Evolutionary conservation across 2,797 vertebrate species (phyloP).

Genomic region (Chiloscyllium punctatum): DNA sequence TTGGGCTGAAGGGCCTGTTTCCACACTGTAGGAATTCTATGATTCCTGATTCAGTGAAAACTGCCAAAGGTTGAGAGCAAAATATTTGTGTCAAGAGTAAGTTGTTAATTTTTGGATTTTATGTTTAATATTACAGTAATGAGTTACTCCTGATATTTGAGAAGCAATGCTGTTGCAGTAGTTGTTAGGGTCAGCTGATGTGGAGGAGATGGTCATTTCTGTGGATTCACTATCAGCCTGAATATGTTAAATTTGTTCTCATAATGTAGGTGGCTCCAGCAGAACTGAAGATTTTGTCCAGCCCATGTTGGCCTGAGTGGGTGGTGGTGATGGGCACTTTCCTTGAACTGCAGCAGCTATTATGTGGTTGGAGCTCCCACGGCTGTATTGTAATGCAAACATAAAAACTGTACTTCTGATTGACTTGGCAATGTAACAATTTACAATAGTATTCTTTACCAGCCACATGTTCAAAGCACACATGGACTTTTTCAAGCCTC

Average conservation of each 20-base stretch:
- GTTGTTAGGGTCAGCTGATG: neutral
- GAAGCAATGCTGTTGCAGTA: neutral
- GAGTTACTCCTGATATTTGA: neutral
- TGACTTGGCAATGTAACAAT: neutral
- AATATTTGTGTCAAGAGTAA: neutral
- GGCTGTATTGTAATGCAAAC: neutral
- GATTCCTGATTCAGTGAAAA: too few relatives aligned
- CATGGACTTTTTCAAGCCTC: neutral
- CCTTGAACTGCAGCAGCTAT: neutral
- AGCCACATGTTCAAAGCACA: neutral
- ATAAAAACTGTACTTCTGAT: neutral
- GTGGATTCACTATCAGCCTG: neutral
- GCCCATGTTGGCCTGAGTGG: neutral
- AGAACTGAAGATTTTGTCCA: neutral
- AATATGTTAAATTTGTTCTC: neutral
- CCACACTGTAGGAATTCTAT: too few relatives aligned
- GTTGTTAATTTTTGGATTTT: neutral
- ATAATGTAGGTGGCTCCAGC: neutral
- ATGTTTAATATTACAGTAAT: neutral
- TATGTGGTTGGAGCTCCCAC: neutral
- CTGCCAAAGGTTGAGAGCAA: neutral
- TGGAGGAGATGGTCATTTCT: neutral
- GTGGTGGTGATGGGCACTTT: neutral
- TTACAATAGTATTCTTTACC: neutral
- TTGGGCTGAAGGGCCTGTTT: too few relatives aligned